phyloP scores from a whole-genome alignment of 1,140 invertebrate genomes.

The Drosophila truncata region DNA sequence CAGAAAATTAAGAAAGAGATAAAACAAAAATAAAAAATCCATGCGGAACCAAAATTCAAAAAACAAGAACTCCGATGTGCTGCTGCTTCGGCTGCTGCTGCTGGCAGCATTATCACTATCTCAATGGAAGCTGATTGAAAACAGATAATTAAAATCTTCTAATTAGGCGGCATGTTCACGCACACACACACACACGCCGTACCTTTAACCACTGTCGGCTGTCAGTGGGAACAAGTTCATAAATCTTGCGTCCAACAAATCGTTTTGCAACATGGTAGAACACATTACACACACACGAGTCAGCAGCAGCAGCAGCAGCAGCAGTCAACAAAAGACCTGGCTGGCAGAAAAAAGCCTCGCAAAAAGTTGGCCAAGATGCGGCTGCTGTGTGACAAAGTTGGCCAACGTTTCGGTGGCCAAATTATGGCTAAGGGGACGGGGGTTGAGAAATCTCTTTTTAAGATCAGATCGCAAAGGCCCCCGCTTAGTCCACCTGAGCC shows the following conservation, averaged over 20 bases:
- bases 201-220: slow-evolving; percentile 82
- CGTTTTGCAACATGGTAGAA: slow-evolving; percentile 82
- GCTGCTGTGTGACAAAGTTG: slow-evolving; percentile 41
- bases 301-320: slow-evolving; percentile 26
- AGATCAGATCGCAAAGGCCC: not conserved
- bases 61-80: slow-evolving; percentile 41
- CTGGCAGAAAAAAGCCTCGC: slow-evolving; percentile 17
- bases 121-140: slow-evolving; percentile 81
- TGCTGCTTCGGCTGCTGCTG: slow-evolving; percentile 5
- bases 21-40: slow-evolving; percentile 4
- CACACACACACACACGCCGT: slow-evolving; percentile 69
- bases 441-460: not conserved
- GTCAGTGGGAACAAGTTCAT: slow-evolving; percentile 84
- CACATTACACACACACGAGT: slow-evolving; percentile 73
- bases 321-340: slow-evolving; percentile 26
- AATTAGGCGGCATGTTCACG: slow-evolving; percentile 82
- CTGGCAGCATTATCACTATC: slow-evolving; percentile 73
- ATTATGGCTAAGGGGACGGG: slow-evolving; percentile 1
- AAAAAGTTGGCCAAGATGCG: slow-evolving; percentile 48
- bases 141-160: slow-evolving; percentile 84
- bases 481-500: not conserved
- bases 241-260: slow-evolving; percentile 84
- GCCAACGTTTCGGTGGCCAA: slow-evolving; percentile 8
- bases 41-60: slow-evolving; percentile 18
- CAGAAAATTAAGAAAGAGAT: not conserved